Evolutionary conservation across 2,888 invertebrate genomes (phyloP).

Genomic region (Synanthedon myopaeformis): DNA sequence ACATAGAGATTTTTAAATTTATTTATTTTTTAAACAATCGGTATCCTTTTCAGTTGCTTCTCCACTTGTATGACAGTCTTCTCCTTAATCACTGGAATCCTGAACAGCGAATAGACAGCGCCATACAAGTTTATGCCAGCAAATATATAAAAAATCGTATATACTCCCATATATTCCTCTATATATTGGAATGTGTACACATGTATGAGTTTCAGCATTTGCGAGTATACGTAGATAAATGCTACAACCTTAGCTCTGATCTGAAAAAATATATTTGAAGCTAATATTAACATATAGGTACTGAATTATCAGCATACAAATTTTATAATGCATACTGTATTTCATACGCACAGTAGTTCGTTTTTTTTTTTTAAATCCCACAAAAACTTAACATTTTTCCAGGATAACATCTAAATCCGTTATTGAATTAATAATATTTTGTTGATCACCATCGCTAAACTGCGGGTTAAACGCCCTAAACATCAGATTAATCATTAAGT

Average conservation of each 20-base stretch:
- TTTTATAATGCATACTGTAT: too few species aligned
- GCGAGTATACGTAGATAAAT: slow-evolving; percentile 32
- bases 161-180: slow-evolving; percentile 41
- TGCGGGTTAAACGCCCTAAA: too few species aligned
- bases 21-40: slow-evolving; percentile 15
- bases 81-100: slow-evolving; percentile 30
- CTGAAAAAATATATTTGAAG: slow-evolving; percentile 26
- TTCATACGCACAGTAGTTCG: too few species aligned
- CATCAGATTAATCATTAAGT: too few species aligned
- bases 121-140: slow-evolving; percentile 42
- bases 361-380: too few species aligned
- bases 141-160: slow-evolving; percentile 44
- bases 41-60: slow-evolving; percentile 38
- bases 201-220: slow-evolving; percentile 37
- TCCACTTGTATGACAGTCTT: slow-evolving; percentile 41
- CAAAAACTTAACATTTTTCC: too few species aligned
- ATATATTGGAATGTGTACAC: slow-evolving; percentile 39
- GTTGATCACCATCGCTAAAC: too few species aligned
- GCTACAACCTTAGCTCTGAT: slow-evolving; percentile 37
- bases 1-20: not conserved
- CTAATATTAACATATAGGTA: not conserved
- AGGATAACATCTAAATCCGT: too few species aligned
- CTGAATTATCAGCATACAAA: too few species aligned
- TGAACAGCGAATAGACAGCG: slow-evolving; percentile 39
- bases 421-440: too few species aligned